A percentile compares a stretch with the other conserved stretches of the same genome.
Evolutionary conservation across 2,888 invertebrate species (phyloP).

Genomic region (Diabrotica balteata): DNA sequence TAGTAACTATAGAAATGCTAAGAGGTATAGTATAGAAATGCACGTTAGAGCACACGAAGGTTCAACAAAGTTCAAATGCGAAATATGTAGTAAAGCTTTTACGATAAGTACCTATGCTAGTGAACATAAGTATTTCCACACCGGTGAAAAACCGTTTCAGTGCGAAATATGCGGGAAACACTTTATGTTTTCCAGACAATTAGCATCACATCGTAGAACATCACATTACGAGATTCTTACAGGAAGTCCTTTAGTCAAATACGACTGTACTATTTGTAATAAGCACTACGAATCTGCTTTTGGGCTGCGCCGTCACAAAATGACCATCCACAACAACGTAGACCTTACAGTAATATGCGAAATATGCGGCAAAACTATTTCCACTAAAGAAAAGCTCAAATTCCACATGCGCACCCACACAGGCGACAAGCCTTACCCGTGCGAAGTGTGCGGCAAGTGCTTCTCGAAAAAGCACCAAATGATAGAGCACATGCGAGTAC

Average conservation of each 20-base stretch:
- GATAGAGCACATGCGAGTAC: constrained; percentile 45
- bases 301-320: constrained; percentile 57
- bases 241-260: constrained; percentile 50
- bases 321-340: constrained; percentile 50
- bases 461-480: constrained; percentile 43
- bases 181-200: constrained; percentile 61
- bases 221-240: constrained; percentile 60
- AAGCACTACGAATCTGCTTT: constrained; percentile 54
- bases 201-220: constrained; percentile 60
- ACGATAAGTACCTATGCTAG: constrained; percentile 44
- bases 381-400: constrained; percentile 43
- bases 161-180: constrained; percentile 64
- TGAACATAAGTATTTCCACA: constrained; percentile 50
- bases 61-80: constrained; percentile 53
- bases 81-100: constrained; percentile 54
- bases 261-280: constrained; percentile 61
- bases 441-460: constrained; percentile 42
- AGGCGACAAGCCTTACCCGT: constrained; percentile 48
- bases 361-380: constrained; percentile 46
- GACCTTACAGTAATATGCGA: constrained; percentile 58
- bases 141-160: constrained; percentile 59
- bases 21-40: constrained; percentile 49
- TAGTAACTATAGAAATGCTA: constrained; percentile 46
- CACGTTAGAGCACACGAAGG: constrained; percentile 59
- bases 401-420: constrained; percentile 49